Percentiles rank a stretch among this genome's conserved stretches.
Conservation (phyloP, 2,113 vertebrate species). For the Eidolon helvum region DNA sequence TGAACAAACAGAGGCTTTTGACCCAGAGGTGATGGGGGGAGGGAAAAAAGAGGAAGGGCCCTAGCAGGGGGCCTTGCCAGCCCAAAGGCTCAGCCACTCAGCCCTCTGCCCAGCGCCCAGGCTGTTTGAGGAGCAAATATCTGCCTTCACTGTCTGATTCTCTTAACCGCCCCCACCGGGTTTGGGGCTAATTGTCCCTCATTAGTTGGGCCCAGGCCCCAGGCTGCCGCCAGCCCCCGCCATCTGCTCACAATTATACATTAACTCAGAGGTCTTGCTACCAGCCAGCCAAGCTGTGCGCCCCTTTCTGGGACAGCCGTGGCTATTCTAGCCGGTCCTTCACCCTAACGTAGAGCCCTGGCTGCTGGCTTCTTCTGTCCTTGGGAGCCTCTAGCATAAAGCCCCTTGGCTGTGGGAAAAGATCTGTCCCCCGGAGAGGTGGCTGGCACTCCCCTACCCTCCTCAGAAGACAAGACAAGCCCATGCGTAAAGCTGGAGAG, state of each 20-base stretch:
- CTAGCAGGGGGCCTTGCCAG: conserved; percentile 55
- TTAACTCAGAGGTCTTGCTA: conserved; percentile 86
- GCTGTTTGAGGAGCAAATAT: conserved; percentile 97
- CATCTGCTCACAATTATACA: conserved; percentile 97
- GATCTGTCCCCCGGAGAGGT: neutral
- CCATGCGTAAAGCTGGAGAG: conserved; percentile 74
- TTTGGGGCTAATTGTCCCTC: conserved; percentile 96
- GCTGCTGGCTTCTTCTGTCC: neutral
- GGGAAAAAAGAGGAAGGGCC: neutral
- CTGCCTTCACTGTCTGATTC: conserved; percentile 83
- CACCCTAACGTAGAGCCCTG: neutral
- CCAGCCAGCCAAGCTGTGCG: conserved; percentile 67
- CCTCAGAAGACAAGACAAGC: neutral
- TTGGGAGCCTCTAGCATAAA: neutral
- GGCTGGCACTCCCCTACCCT: neutral
- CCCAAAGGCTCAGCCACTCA: conserved; percentile 58
- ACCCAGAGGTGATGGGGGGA: conserved; percentile 51
- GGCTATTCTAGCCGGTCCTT: conserved; percentile 9
- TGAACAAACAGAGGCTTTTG: conserved; percentile 75
- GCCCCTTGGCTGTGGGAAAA: neutral
- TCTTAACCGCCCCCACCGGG: conserved; percentile 78
- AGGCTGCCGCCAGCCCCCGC: conserved; percentile 88
- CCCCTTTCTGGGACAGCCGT: conserved; percentile 58
- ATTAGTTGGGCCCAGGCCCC: conserved; percentile 85
- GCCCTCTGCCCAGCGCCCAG: conserved; percentile 70